These are phyloP conservation scores for Yponomeuta sedellus DNA, from an alignment of 2,888 invertebrate genomes.

Conservation along the genomic window DNA sequence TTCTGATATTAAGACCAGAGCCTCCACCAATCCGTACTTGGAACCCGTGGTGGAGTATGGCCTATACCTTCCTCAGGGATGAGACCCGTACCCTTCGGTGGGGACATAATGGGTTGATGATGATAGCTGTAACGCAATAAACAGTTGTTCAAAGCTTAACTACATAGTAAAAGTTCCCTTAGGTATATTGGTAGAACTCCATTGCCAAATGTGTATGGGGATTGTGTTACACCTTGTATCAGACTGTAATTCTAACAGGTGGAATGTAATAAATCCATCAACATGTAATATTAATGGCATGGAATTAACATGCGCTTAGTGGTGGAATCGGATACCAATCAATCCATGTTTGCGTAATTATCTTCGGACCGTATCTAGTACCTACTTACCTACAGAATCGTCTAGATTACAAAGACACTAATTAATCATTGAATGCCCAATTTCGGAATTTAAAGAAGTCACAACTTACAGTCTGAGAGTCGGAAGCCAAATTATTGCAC, in stretches of 20 bases:
- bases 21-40: too few relatives aligned
- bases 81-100: too few relatives aligned
- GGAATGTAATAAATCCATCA: constrained; percentile 28
- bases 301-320: constrained; percentile 11
- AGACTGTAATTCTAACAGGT: constrained; percentile 24
- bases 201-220: too few relatives aligned
- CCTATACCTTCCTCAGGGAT: too few relatives aligned
- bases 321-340: constrained; percentile 9
- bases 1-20: too few relatives aligned
- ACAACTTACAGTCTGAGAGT: neutral
- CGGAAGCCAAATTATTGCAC: too few relatives aligned
- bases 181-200: too few relatives aligned
- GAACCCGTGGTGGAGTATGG: too few relatives aligned
- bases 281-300: constrained; percentile 20
- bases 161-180: too few relatives aligned
- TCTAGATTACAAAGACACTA: neutral
- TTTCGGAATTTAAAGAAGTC: neutral
- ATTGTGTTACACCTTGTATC: neutral
- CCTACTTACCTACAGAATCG: neutral
- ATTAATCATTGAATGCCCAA: neutral
- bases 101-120: too few relatives aligned
- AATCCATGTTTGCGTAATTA: constrained; percentile 5
- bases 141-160: too few relatives aligned
- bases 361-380: neutral
- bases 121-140: too few relatives aligned